A percentile compares a stretch with the other conserved stretches of the same genome.
Evolutionary conservation across 1,140 invertebrate genomes (phyloP).

Genomic region (Augochlora pura): DNA sequence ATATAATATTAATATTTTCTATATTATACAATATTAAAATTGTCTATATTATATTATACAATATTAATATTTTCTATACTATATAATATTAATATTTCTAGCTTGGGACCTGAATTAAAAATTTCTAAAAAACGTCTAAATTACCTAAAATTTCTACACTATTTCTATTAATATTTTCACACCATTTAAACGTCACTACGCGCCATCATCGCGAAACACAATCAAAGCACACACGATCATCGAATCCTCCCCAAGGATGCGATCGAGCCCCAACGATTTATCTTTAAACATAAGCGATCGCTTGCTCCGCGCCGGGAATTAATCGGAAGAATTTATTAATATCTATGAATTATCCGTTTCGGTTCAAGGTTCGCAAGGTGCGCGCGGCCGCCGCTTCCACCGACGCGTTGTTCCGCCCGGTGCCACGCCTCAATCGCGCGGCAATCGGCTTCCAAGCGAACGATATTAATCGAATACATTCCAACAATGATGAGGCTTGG

Average conservation of each 20-base stretch:
- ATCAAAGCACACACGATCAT: conserved; percentile 9
- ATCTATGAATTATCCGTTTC: conserved; percentile 57
- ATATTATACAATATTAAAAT: too few relatives aligned
- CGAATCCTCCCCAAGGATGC: too few relatives aligned
- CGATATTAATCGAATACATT: conserved; percentile 57
- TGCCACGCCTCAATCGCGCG: conserved; percentile 55
- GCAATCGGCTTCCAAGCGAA: conserved; percentile 34
- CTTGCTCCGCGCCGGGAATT: conserved; percentile 22
- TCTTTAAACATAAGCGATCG: conserved; percentile 40
- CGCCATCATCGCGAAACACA: too few relatives aligned
- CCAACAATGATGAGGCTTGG: conserved; percentile 46
- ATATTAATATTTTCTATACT: too few relatives aligned
- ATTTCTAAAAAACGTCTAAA: too few relatives aligned
- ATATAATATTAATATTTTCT: too few relatives aligned
- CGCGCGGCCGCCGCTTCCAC: conserved; percentile 45
- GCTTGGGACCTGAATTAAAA: too few relatives aligned
- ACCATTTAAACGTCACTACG: too few relatives aligned
- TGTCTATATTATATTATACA: too few relatives aligned
- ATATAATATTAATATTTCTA: too few relatives aligned
- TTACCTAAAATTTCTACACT: too few relatives aligned
- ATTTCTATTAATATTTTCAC: too few relatives aligned
- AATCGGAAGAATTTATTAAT: conserved; percentile 47
- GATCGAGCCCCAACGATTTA: conserved; percentile 41
- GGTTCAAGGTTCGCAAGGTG: conserved; percentile 63
- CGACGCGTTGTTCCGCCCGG: conserved; percentile 5